Base-by-base conservation (phyloP, 2,113 vertebrate genomes). In the Alligator sinensis region DNA sequence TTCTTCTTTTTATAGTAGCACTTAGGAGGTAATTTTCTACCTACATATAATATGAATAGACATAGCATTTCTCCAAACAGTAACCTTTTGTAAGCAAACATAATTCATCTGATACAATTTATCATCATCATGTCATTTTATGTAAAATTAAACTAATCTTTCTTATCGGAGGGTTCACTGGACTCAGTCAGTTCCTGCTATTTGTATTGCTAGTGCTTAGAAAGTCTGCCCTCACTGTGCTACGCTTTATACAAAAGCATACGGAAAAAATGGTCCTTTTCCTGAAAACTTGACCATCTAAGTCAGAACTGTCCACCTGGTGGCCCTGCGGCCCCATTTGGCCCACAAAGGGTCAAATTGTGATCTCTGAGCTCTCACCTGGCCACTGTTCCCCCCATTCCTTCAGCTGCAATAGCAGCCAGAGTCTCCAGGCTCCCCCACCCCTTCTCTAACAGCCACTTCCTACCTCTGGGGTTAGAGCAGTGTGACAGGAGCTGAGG, bases 131-230 rank as follows among this genome's bases (percentile, higher is more conserved):
- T 95, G 86, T 95, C 88, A 88, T 64, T 94, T 91, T 95, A 96
- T 77, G 93, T 94, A 77, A 95, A 93, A 96, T 95, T 93, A 97
- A 90, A 54, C 84, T 94, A 25, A 74, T 85, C 84, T 94, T 85
- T 91, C 93, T 80, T 80, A 93, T 75, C 24, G 0, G 0, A 2
- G 91, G 91, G 61, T 89, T 96, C 95, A 86, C 91, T 90, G 70
- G 92, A 91, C 47, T 89, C 72, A 77, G 6, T 93, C 94, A 47
- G 68, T 94, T 91, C 82, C 89, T 91, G 55, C 21, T 54, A 13
- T 87, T 90, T 86, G 68, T 80, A 30, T 17, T 30, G 77, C 55
- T 57, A 18, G 27, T 58, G 57, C 55, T 16, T 77, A 91, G 91
- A 84, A 94, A 94, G 82, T 79, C 68, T 88, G 87, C 84, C 90